A percentile compares a stretch with the other conserved stretches of the same genome.
These are phyloP conservation scores for Solenopsis fugax DNA, from an alignment of 1,140 invertebrate species.

Conservation along the genomic window DNA sequence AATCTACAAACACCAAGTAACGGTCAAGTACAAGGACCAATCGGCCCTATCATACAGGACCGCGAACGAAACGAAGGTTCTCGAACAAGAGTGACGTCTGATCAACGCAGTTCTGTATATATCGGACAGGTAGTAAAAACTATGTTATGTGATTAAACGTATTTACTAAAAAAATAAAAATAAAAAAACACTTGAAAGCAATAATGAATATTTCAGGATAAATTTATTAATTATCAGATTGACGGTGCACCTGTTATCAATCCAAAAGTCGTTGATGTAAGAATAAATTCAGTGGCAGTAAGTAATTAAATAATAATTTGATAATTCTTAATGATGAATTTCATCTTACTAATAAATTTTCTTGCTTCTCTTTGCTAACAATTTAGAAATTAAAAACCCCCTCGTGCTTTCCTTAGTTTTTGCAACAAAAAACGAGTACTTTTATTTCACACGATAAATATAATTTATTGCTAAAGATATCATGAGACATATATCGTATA, in stretches of 20 bases:
- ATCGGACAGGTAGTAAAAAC: slow-evolving; percentile 84
- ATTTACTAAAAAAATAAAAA: slow-evolving; percentile 63
- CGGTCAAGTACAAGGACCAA: slow-evolving; percentile 70
- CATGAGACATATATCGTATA: not conserved
- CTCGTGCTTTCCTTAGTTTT: not conserved
- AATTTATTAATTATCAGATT: slow-evolving; percentile 85
- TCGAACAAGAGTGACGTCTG: slow-evolving; percentile 80
- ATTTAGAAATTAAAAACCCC: slow-evolving; percentile 1
- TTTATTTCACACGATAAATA: not conserved
- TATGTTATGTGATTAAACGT: slow-evolving; percentile 52
- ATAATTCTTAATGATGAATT: not conserved
- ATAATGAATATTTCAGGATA: slow-evolving; percentile 81
- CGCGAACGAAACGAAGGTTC: slow-evolving; percentile 80
- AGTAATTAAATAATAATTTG: slow-evolving; percentile 66
- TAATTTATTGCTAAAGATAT: slow-evolving; percentile 3
- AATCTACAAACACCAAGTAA: slow-evolving; percentile 71
- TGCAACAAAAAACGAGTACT: not conserved
- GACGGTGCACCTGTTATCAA: slow-evolving; percentile 77
- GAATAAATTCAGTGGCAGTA: slow-evolving; percentile 84
- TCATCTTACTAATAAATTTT: slow-evolving; percentile 32
- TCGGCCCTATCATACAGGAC: slow-evolving; percentile 81
- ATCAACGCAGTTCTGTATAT: slow-evolving; percentile 83
- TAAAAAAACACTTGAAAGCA: slow-evolving; percentile 44
- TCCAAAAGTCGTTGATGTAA: slow-evolving; percentile 81
- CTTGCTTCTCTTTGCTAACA: not conserved